These are phyloP conservation scores for Drosophila imparisetae DNA, from an alignment of 2,888 invertebrate species.

Conservation along the genomic window DNA sequence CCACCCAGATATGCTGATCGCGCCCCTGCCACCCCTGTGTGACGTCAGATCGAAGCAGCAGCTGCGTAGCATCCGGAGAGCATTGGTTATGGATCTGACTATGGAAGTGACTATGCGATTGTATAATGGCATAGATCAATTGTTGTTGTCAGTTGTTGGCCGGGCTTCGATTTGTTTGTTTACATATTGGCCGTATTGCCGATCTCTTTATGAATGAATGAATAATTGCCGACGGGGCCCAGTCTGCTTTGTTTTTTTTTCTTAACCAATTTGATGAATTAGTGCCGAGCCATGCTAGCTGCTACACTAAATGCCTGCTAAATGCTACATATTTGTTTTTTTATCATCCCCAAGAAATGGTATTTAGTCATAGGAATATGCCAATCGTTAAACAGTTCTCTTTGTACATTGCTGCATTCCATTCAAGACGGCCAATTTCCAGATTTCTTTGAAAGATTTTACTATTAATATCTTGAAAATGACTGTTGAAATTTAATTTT, in stretches of 20 bases:
- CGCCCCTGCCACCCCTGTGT: conserved; percentile 13
- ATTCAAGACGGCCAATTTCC: neutral
- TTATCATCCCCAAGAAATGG: conserved; percentile 9
- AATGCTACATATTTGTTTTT: conserved; percentile 16
- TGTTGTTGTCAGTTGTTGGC: conserved; percentile 62
- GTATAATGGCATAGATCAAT: conserved; percentile 67
- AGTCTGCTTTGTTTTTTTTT: conserved; percentile 23
- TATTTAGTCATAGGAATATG: conserved; percentile 16
- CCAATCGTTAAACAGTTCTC: conserved; percentile 15
- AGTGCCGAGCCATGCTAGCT: conserved; percentile 34
- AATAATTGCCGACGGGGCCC: conserved; percentile 67
- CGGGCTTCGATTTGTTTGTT: conserved; percentile 68
- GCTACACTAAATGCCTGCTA: conserved; percentile 24
- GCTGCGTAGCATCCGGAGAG: conserved; percentile 41
- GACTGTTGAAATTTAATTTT: neutral
- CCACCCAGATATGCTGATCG: conserved; percentile 18
- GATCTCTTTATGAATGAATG: conserved; percentile 79
- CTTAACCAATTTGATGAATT: conserved; percentile 64
- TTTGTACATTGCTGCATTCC: neutral
- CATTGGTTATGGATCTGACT: conserved; percentile 18
- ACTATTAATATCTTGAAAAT: neutral
- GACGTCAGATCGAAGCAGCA: conserved; percentile 47
- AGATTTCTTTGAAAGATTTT: neutral
- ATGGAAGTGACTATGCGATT: conserved; percentile 18
- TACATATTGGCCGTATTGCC: conserved; percentile 55